phyloP scores from a whole-genome alignment of 2,113 vertebrate genomes.

The Emydocephalus ijimae region DNA sequence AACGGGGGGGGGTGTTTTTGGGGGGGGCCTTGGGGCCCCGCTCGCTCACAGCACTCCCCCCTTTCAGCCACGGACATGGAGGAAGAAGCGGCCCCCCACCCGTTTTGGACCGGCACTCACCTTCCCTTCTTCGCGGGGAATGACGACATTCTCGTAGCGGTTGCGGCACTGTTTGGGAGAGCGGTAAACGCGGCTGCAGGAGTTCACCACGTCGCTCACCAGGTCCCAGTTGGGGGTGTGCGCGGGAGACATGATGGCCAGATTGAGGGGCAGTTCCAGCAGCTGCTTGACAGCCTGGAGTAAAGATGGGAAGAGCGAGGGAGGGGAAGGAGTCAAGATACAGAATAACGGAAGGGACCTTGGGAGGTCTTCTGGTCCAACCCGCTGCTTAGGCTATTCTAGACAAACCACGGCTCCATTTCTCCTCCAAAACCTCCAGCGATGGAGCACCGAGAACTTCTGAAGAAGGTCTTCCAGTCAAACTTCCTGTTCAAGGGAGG shows the following conservation, averaged over 20 bases:
- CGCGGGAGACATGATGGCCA: constrained; percentile 86
- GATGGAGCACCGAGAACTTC: no score
- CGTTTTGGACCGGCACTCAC: constrained; percentile 57
- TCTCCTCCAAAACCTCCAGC: no score
- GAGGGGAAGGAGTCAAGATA: no score
- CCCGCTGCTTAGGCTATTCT: no score
- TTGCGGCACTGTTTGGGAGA: constrained; percentile 91
- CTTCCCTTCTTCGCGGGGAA: constrained; percentile 92
- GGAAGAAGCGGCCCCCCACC: constrained; percentile 28
- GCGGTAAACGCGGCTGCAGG: constrained; percentile 90
- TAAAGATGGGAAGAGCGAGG: neutral
- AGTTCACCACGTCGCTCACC: constrained; percentile 92
- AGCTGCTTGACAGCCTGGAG: constrained; percentile 87
- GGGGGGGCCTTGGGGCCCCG: constrained; percentile 26
- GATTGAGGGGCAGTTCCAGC: constrained; percentile 88
- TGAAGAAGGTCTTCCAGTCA: no score
- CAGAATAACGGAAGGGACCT: neutral
- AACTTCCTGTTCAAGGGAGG: no score
- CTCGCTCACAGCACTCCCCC: constrained; percentile 22
- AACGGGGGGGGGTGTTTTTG: neutral
- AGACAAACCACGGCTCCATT: no score
- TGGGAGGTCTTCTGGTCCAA: no score
- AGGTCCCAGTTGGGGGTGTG: constrained; percentile 97
- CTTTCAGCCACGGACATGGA: constrained; percentile 9
- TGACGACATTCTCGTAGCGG: constrained; percentile 91